These are phyloP conservation scores for Acanthococcus lagerstroemiae DNA, from an alignment of 2,888 invertebrate genomes.

Conservation along the genomic window DNA sequence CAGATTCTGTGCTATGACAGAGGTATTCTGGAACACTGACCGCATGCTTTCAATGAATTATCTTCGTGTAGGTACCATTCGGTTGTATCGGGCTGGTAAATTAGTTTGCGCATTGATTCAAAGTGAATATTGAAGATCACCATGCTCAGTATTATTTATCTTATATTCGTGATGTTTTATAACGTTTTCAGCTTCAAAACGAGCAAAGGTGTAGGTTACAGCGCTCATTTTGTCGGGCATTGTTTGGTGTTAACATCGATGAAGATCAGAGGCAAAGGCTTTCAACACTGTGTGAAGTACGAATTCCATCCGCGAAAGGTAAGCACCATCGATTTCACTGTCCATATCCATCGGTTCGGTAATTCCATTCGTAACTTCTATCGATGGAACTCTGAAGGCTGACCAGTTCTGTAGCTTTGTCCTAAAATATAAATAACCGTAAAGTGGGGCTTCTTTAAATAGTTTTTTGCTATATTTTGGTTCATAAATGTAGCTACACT, in stretches of 20 bases:
- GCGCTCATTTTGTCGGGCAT: conserved; percentile 98
- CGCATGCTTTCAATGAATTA: too few species aligned
- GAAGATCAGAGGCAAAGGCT: conserved; percentile 98
- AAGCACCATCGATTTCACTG: conserved; percentile 35
- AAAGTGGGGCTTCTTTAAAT: conserved; percentile 12
- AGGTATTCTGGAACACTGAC: too few species aligned
- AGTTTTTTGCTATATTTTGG: background rate
- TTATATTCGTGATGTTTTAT: too few species aligned
- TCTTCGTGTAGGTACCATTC: too few species aligned
- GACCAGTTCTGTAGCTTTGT: too few species aligned
- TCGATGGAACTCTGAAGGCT: too few species aligned
- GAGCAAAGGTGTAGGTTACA: conserved; percentile 96
- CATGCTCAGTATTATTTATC: background rate
- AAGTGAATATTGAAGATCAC: background rate
- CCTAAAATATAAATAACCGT: too few species aligned
- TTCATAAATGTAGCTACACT: too few species aligned
- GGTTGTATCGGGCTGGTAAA: background rate
- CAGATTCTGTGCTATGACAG: too few species aligned
- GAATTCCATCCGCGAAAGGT: conserved; percentile 97
- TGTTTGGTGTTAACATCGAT: conserved; percentile 96
- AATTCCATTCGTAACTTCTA: too few species aligned
- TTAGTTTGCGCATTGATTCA: background rate
- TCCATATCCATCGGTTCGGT: background rate
- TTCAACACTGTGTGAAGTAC: conserved; percentile 99
- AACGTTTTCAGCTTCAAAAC: conserved; percentile 90